Evolutionary conservation across 2,888 invertebrate species (phyloP).

Genomic region (Eubasilissa splendida): DNA sequence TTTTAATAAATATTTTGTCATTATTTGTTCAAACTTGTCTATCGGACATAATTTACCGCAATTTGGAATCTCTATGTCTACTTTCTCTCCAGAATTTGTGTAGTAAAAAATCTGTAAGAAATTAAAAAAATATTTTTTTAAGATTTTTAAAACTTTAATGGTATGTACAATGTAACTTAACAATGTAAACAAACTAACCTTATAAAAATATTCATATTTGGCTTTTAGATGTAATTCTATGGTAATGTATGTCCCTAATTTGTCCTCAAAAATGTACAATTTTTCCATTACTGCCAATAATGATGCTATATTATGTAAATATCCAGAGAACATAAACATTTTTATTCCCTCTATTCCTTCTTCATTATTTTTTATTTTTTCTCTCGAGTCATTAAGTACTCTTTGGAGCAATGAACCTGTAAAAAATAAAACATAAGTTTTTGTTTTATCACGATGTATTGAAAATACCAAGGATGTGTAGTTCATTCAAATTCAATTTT

Average conservation of each 20-base stretch:
- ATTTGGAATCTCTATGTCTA: conserved; percentile 71
- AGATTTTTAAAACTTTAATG: background rate
- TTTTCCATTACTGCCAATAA: conserved; percentile 73
- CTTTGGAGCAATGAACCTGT: conserved; percentile 72
- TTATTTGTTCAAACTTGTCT: conserved; percentile 69
- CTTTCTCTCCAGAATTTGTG: conserved; percentile 64
- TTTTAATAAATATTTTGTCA: conserved; percentile 67
- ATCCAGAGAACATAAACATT: conserved; percentile 74
- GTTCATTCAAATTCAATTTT: background rate
- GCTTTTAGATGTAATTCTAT: conserved; percentile 70
- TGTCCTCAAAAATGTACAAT: conserved; percentile 73
- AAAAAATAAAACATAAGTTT: conserved; percentile 12
- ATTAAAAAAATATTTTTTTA: background rate
- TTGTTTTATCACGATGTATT: background rate
- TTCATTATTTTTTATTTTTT: conserved; percentile 61
- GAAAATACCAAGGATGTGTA: too few species aligned
- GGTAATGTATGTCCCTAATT: conserved; percentile 73
- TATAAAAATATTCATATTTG: background rate
- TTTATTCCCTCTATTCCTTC: conserved; percentile 62
- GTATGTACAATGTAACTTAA: background rate
- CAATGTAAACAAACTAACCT: background rate
- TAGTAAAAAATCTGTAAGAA: conserved; percentile 25
- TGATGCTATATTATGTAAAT: conserved; percentile 76
- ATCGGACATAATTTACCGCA: conserved; percentile 72
- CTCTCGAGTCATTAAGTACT: conserved; percentile 71